A percentile compares a stretch with the other conserved stretches of the same genome.
Evolutionary conservation across 2,888 invertebrate genomes (phyloP).

Genomic region (Plagodis dolabraria): DNA sequence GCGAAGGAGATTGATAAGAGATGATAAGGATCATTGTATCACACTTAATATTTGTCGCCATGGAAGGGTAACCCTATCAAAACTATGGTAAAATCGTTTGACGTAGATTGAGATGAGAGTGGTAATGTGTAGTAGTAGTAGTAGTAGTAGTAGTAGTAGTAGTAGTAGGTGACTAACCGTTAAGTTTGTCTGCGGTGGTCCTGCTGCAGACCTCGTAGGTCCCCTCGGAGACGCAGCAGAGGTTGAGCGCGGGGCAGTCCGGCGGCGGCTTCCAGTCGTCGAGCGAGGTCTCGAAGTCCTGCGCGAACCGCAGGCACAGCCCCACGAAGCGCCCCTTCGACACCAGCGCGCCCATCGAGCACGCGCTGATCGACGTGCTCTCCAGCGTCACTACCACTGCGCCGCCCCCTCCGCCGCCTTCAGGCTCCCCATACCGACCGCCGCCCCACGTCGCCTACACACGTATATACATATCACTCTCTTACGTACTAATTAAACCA

Average conservation of each 20-base stretch:
- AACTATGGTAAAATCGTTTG: too few species aligned
- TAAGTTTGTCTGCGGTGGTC: conserved; percentile 94
- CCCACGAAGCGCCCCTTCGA: conserved; percentile 92
- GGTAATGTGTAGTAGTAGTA: too few species aligned
- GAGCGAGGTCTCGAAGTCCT: conserved; percentile 97
- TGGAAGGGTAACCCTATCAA: too few species aligned
- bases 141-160: too few species aligned
- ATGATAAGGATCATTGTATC: too few species aligned
- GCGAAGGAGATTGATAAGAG: too few species aligned
- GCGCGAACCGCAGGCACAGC: conserved; percentile 96
- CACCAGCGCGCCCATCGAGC: conserved; percentile 97
- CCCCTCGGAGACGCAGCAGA: conserved; percentile 99
- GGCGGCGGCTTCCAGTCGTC: conserved; percentile 99
- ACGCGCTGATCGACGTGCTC: conserved; percentile 97
- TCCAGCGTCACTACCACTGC: conserved; percentile 98
- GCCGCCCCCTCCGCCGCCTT: conserved; percentile 78
- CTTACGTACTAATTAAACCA: neutral
- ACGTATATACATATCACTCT: neutral
- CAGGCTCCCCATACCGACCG: conserved; percentile 44
- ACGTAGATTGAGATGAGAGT: too few species aligned
- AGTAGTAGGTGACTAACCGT: conserved; percentile 85
- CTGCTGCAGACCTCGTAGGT: conserved; percentile 98
- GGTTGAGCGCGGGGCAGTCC: conserved; percentile 91
- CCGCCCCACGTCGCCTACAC: conserved; percentile 45
- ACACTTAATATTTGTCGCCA: too few species aligned